Evolutionary conservation across 2,797 vertebrate genomes (phyloP), one percentile per base, ranked within the genome.

Genomic region (Chiloscyllium punctatum): DNA sequence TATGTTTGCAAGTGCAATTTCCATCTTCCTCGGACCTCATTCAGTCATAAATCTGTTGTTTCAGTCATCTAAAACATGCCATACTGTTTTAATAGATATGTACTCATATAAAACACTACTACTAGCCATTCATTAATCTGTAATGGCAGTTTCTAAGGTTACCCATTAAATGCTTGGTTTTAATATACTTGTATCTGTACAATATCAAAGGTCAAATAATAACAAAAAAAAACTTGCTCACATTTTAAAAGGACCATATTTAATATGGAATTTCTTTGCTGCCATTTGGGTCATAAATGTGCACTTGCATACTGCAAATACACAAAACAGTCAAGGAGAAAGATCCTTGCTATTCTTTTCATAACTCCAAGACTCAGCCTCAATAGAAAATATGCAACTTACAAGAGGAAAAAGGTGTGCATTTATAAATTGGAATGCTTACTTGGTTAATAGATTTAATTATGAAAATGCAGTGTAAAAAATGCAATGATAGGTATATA

Each of bases 1-100:
- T 98, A 97, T 97, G 97, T 96, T 97, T 96, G 96, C 96, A 96
- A 96, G 96, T 97, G 97, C 97, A 97, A 97, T 97, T 97, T 97
- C 97, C 97, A 97, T 97, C 97, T 97, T 97, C 96, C 96, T 96
- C 96, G 97, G 96, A 96, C 96, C 96, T 96, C 96, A 95, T 96
- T 91, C 94, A 96, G 97, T 96, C 96, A 96, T 98, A 98, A 98
- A 98, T 97, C 94, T 95, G 94, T 95, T 96, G 96, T 97, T 95
- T 96, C 96, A 96, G 72, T 97, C 97, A 97, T 97, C 96, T 97
- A 97, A 97, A 97, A 94, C 97, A 97, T 96, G 97, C 96, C 96
- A 96, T 96, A 97, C 94, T 95, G 94, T 95, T 95, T 95, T 95
- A 95, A 95, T 95, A 77, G 94, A 95, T 95, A 77, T 74, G 94